Evolutionary conservation across 2,888 invertebrate species (phyloP), one percentile per base, ranked within the genome.

Genomic region (Amiota communis): DNA sequence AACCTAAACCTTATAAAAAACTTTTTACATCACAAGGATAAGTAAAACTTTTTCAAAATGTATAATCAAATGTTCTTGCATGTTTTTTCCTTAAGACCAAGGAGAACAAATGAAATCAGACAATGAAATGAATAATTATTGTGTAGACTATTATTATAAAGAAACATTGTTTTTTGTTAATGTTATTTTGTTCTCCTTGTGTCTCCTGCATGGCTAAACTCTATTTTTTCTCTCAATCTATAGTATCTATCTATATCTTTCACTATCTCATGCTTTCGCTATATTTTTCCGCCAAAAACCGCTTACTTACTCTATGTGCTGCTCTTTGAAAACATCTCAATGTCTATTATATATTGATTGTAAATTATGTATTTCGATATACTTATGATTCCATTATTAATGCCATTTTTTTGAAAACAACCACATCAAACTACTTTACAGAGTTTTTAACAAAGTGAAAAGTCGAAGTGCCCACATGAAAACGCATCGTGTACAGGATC

Each of bases 381-480:
- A 3, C 3, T 6, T 36, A 6, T 4, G 3, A 2, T 36, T 2
- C 36, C 36, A 36, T 36, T 36, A 36, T 36, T 36, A 36, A 36
- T 36, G 36, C 2, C 6, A 36, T 4, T 36, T 6, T 36, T 36
- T 6, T 36, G 36, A 36, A 36, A 36, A 36, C 36, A 36, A 36
- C 2, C 36, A 36, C 3, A 36, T 36, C 12, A 51, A 70, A 70
- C 56, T 46, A 59, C 12, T 73, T 82, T 92, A 84, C 94, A 98
- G 98, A 93, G 95, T 97, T 91, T 98, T 98, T 93, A 95, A 94
- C 92, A 98, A 98, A 93, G 97, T 98, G 89, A 98, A 98, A 93
- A 98, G 98, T 92, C 95, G 98, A 91, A 98, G 98, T 92, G 98
- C 98, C 80, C 99, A 99, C 92, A 98, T 99, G 98, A 99, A 99